Evolutionary conservation across 2,797 vertebrate species (phyloP).

Genomic region (Dryobates pubescens): DNA sequence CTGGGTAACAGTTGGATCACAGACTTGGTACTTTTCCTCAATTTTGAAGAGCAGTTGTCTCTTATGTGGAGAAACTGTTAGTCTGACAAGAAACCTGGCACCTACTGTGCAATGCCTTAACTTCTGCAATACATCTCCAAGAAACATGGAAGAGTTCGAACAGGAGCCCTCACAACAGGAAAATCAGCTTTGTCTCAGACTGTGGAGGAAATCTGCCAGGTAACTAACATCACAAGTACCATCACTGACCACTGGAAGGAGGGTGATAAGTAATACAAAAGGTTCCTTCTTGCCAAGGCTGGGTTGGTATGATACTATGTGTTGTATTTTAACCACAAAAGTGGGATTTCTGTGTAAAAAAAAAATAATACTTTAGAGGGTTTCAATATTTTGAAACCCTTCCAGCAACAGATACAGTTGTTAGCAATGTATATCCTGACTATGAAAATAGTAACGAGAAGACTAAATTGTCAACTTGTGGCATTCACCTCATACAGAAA

Average conservation of each 20-base stretch:
- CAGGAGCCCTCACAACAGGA: neutral
- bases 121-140: neutral
- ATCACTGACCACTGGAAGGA: neutral
- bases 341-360: neutral
- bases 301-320: neutral
- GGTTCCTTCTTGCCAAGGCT: neutral
- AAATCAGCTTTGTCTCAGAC: neutral
- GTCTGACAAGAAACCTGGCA: neutral
- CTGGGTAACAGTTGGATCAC: neutral
- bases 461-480: neutral
- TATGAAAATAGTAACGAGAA: neutral
- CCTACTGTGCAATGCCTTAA: too few species aligned
- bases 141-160: neutral
- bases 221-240: neutral
- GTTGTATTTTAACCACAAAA: neutral
- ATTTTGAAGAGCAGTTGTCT: neutral
- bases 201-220: neutral
- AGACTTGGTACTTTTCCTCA: neutral
- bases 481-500: accelerated
- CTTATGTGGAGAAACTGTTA: neutral
- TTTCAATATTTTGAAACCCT: neutral
- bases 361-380: neutral
- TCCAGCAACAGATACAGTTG: neutral
- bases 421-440: neutral
- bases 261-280: neutral